Evolutionary conservation across 2,113 vertebrate species (phyloP).

Genomic region (Nothobranchius furzeri): DNA sequence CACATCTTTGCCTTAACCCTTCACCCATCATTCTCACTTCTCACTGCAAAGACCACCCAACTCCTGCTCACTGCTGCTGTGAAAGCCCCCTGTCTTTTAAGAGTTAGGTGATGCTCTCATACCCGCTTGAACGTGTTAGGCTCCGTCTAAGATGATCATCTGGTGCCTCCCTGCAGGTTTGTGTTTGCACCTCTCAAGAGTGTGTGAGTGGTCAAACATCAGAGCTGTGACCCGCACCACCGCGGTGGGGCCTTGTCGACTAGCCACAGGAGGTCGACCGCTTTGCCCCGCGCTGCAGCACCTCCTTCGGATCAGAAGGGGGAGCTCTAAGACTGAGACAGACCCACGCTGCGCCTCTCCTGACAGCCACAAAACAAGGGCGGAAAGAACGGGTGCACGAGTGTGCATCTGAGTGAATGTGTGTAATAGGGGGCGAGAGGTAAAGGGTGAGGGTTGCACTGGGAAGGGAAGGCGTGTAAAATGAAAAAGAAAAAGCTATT

Average conservation of each 20-base stretch:
- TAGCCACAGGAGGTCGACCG: constrained; percentile 49
- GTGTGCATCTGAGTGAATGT: constrained; percentile 53
- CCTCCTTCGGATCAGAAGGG: constrained; percentile 84
- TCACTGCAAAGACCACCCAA: constrained; percentile 36
- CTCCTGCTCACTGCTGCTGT: constrained; percentile 21
- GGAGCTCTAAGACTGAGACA: constrained; percentile 95
- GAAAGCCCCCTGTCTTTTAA: constrained; percentile 38
- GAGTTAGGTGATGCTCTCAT: neutral
- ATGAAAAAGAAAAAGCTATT: constrained; percentile 86
- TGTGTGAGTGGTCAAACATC: constrained; percentile 58
- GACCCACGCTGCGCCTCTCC: constrained; percentile 25
- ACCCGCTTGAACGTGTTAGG: constrained; percentile 9
- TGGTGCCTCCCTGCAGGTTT: neutral
- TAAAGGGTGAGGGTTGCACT: constrained; percentile 75
- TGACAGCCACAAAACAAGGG: constrained; percentile 52
- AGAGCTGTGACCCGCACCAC: constrained; percentile 71
- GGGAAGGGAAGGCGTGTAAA: constrained; percentile 78
- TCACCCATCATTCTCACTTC: constrained; percentile 68
- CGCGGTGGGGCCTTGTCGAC: constrained; percentile 55
- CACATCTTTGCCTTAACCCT: constrained; percentile 79
- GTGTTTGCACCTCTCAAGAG: constrained; percentile 19
- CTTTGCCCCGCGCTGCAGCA: constrained; percentile 74
- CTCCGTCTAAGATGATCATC: constrained; percentile 11
- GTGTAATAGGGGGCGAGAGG: constrained; percentile 73
- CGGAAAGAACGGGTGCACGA: constrained; percentile 29